Percentiles rank a stretch among this genome's conserved stretches.
Conservation (phyloP, 2,113 vertebrate genomes). For the Spermophilus dauricus region DNA sequence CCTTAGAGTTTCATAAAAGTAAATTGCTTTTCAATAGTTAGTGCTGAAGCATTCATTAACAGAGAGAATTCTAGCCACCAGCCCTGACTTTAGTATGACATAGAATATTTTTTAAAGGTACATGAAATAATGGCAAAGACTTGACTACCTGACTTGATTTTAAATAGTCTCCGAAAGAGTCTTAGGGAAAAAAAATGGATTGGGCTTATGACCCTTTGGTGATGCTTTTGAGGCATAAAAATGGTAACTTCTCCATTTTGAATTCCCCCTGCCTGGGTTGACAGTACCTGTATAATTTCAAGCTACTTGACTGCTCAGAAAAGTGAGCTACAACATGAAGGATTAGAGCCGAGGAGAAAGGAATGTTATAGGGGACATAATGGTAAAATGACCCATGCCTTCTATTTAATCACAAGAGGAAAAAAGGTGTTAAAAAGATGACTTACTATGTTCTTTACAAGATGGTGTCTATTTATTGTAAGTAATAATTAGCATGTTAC, state of each 20-base stretch:
- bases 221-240: not conserved
- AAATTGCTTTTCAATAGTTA: constrained; percentile 79
- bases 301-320: constrained; percentile 45
- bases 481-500: not conserved
- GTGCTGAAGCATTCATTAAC: constrained; percentile 34
- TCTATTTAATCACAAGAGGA: not conserved
- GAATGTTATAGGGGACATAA: constrained; percentile 62
- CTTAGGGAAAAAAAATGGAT: not conserved
- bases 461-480: not conserved
- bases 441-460: not conserved
- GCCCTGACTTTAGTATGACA: constrained; percentile 14
- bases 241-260: not conserved
- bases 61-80: not conserved
- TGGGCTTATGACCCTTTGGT: not conserved
- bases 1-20: constrained; percentile 64
- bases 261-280: not conserved
- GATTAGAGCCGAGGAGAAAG: constrained; percentile 53
- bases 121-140: constrained; percentile 23
- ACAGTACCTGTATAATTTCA: not conserved
- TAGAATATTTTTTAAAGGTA: not conserved
- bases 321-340: not conserved
- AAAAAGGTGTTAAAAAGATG: not conserved
- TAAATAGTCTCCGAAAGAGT: not conserved
- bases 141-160: constrained; percentile 61
- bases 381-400: constrained; percentile 34